phyloP scores from a whole-genome alignment of 2,797 vertebrate species.

The Spondyliosoma cantharus region DNA sequence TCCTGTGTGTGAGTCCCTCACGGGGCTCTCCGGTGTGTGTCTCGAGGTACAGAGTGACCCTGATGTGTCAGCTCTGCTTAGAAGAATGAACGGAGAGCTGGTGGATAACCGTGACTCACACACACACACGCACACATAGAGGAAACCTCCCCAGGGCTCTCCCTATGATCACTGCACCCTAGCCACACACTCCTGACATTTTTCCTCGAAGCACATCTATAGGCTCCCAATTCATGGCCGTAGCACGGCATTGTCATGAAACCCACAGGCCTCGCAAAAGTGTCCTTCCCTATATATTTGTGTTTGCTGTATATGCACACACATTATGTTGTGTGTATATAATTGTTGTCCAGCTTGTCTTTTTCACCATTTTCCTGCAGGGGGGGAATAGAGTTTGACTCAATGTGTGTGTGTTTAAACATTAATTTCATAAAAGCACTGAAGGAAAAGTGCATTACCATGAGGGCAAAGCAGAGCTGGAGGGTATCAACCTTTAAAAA shows the following conservation, averaged over 20 bases:
- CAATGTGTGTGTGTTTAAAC: constrained; percentile 22
- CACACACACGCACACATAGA: constrained; percentile 25
- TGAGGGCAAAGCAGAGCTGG: constrained; percentile 41
- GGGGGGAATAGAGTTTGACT: constrained; percentile 19
- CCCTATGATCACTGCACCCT: constrained; percentile 48
- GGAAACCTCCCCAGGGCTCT: constrained; percentile 47
- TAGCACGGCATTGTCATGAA: constrained; percentile 48
- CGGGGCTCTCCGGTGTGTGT: constrained; percentile 68
- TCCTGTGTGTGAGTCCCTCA: constrained; percentile 51
- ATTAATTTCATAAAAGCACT: constrained; percentile 35
- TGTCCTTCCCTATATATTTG: constrained; percentile 40
- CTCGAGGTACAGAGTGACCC: constrained; percentile 78
- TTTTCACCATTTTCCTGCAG: constrained; percentile 25
- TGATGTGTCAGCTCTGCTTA: constrained; percentile 81
- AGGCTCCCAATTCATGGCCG: constrained; percentile 51
- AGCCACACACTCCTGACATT: constrained; percentile 55
- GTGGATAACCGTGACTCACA: constrained; percentile 73
- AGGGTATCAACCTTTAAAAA: constrained; percentile 51
- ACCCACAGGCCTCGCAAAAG: constrained; percentile 40
- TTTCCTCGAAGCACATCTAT: constrained; percentile 65
- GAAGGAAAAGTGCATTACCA: constrained; percentile 42
- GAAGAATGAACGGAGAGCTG: constrained; percentile 62
- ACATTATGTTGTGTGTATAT: constrained; percentile 3
- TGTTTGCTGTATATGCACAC: constrained; percentile 14
- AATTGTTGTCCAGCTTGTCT: constrained; percentile 16